A percentile compares a stretch with the other conserved stretches of the same genome.
These are phyloP conservation scores for Drosophila emarginata DNA, from an alignment of 2,888 invertebrate genomes.

Conservation along the genomic window DNA sequence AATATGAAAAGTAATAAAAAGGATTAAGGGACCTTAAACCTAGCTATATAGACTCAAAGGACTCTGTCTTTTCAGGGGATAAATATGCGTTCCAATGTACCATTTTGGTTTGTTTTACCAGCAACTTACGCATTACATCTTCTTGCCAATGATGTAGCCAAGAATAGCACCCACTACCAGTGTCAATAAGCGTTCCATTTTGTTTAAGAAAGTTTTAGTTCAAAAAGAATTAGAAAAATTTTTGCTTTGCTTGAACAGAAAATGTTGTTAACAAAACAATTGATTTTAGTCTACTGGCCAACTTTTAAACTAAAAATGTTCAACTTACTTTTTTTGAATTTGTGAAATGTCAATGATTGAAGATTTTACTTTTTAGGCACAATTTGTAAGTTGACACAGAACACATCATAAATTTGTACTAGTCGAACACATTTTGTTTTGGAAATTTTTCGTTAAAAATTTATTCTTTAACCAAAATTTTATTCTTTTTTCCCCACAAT, in stretches of 20 bases:
- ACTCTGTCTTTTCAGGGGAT: too few species aligned
- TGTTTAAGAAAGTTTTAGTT: not conserved
- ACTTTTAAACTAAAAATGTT: not conserved
- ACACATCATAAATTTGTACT: not conserved
- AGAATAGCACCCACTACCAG: slow-evolving; percentile 13
- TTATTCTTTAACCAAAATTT: not conserved
- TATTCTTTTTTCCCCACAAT: not conserved
- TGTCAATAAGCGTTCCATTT: slow-evolving; percentile 11
- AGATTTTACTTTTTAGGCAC: not conserved
- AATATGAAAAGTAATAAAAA: too few species aligned
- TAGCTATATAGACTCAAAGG: too few species aligned
- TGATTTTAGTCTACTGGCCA: not conserved
- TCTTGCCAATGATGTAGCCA: slow-evolving; percentile 11
- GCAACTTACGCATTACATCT: slow-evolving; percentile 1
- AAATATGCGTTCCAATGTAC: too few species aligned
- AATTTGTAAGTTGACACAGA: not conserved
- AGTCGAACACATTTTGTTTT: not conserved
- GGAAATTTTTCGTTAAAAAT: not conserved
- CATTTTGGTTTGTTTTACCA: too few species aligned
- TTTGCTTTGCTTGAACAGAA: not conserved
- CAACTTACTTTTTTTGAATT: not conserved
- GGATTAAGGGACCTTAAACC: too few species aligned
- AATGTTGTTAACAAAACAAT: not conserved
- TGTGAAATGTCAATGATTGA: too few species aligned
- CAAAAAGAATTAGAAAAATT: not conserved